Evolutionary conservation across 2,888 invertebrate genomes (phyloP), one percentile per base, ranked within the genome.

Genomic region (Agrilus biguttatus): DNA sequence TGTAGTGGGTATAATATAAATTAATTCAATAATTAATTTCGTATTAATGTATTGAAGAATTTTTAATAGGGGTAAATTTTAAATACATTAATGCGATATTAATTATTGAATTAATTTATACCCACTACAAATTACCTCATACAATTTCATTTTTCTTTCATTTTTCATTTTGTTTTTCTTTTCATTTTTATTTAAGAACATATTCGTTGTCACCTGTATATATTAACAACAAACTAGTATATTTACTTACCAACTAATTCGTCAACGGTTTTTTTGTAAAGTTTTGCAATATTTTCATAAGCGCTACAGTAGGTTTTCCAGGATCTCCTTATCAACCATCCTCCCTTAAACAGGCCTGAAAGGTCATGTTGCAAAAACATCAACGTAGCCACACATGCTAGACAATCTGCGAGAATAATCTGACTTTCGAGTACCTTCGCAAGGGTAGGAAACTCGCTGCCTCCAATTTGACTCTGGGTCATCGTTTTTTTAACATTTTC

Each of bases 251-350:
- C 50, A 42, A 55, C 53, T 41, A 55, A 47, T 34, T 58, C 55
- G 23, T 71, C 71, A 43, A 71, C 68, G 33, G 66, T 63, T 33
- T 67, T 64, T 39, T 69, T 67, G 51, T 78, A 73, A 8, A 79
- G 54, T 14, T 66, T 61, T 14, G 69, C 61, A 49, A 79, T 70
- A 52, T 78, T 74, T 39, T 66, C 68, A 56, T 79, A 77, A 2
- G 75, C 68, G 51, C 72, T 72, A 51, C 78, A 77, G 55, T 82
- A 82, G 43, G 78, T 70, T 56, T 78, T 77, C 78, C 80, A 82
- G 0, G 80, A 78, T 58, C 76, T 78, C 23, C 80, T 63, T 48
- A 82, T 62, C 45, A 75, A 70, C 79, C 80, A 80, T 8, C 78
- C 77, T 1, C 77, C 79, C 51, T 71, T 75, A 40, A 81, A 71